Conservation (phyloP, 2,888 invertebrate species). For the Dolichopus griseipennis region DNA sequence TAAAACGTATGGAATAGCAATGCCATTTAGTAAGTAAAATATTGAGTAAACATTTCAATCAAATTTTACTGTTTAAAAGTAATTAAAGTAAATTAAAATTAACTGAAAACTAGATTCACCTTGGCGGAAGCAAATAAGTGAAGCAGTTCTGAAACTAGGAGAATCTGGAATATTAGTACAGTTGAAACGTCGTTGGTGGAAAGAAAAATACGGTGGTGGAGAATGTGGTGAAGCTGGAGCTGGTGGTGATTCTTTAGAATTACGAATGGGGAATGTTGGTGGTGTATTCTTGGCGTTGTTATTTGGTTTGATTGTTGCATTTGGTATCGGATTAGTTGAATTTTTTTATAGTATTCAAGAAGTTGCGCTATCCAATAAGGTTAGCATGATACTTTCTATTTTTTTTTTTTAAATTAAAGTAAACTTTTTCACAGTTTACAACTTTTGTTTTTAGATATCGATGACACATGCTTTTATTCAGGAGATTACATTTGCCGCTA, state of each 20-base stretch:
- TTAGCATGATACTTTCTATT: too few relatives aligned
- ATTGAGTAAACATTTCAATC: not conserved
- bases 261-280: constrained; percentile 63
- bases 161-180: constrained; percentile 71
- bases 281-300: constrained; percentile 83
- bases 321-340: constrained; percentile 69
- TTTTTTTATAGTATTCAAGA: constrained; percentile 77
- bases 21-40: constrained; percentile 70
- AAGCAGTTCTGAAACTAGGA: constrained; percentile 81
- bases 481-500: constrained; percentile 62
- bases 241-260: constrained; percentile 35
- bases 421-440: not conserved
- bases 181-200: constrained; percentile 91
- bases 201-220: constrained; percentile 50
- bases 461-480: constrained; percentile 58
- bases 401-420: not conserved
- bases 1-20: constrained; percentile 90
- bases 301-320: constrained; percentile 60
- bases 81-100: not conserved
- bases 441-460: constrained; percentile 48
- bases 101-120: constrained; percentile 53
- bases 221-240: constrained; percentile 25
- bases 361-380: constrained; percentile 68
- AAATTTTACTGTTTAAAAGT: not conserved
- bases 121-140: constrained; percentile 72